Percentiles rank a stretch among this genome's conserved stretches.
phyloP scores from a whole-genome alignment of 2,797 vertebrate species.

The Dendrocincla tyrannina region DNA sequence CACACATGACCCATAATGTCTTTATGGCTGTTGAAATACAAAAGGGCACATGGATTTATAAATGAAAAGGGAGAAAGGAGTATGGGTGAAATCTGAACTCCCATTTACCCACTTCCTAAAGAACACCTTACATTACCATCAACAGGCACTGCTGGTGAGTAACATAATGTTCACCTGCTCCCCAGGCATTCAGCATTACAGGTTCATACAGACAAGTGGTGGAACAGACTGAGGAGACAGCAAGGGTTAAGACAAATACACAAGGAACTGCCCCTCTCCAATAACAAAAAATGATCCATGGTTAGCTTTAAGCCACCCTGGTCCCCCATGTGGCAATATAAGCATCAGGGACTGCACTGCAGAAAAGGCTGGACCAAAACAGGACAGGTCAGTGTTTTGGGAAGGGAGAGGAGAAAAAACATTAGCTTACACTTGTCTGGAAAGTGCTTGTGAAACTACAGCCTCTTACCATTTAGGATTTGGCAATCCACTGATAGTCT shows the following conservation, averaged over 20 bases:
- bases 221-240: fast-evolving
- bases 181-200: background rate
- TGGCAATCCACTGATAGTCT: background rate
- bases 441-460: background rate
- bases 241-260: background rate
- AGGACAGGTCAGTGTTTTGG: background rate
- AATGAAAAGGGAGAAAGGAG: background rate
- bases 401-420: background rate
- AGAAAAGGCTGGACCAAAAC: background rate
- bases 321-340: background rate
- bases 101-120: background rate
- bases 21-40: background rate
- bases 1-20: fast-evolving
- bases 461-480: background rate
- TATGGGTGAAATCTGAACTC: background rate
- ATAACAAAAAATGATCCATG: fast-evolving
- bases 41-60: fast-evolving
- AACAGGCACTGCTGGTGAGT: background rate
- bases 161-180: fast-evolving
- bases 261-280: fast-evolving
- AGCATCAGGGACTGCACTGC: background rate
- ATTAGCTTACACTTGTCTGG: background rate
- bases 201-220: background rate
- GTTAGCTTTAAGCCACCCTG: background rate
- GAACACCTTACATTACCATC: background rate